phyloP scores from a whole-genome alignment of 2,888 invertebrate species.

The Merodon equestris region DNA sequence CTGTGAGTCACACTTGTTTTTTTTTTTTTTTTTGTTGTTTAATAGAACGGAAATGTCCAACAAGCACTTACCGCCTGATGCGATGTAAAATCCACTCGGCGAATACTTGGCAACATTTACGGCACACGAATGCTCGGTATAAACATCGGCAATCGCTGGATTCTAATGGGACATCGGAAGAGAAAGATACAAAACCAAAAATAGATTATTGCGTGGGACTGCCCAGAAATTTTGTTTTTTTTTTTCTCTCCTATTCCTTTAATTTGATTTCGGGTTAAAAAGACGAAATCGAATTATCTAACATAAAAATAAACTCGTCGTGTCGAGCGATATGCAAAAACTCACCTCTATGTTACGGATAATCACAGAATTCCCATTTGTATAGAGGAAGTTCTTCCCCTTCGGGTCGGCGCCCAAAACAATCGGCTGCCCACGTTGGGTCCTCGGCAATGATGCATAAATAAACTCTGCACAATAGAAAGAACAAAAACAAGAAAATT shows the following conservation, averaged over 20 bases:
- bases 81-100: constrained; percentile 98
- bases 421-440: constrained; percentile 95
- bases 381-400: constrained; percentile 97
- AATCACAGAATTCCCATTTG: constrained; percentile 98
- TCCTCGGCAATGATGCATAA: constrained; percentile 96
- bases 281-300: too few relatives aligned
- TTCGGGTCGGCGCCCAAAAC: constrained; percentile 98
- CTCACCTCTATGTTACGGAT: constrained; percentile 95
- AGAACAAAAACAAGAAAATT: constrained; percentile 21
- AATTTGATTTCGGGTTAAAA: too few relatives aligned
- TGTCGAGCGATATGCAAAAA: constrained; percentile 49
- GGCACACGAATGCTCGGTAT: constrained; percentile 97
- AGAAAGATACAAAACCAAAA: constrained; percentile 48
- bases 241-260: too few relatives aligned
- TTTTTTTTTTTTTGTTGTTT: constrained; percentile 4
- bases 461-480: constrained; percentile 90
- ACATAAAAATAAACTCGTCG: constrained; percentile 47
- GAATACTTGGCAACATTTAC: constrained; percentile 99
- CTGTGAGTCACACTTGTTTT: constrained; percentile 36
- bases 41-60: constrained; percentile 1
- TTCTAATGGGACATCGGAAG: constrained; percentile 81
- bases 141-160: constrained; percentile 95
- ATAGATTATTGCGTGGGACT: constrained; percentile 67
- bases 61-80: constrained; percentile 93
- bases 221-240: constrained; percentile 13